Percentiles rank a stretch among this genome's conserved stretches.
Evolutionary conservation across 2,888 invertebrate genomes (phyloP).

Genomic region (Endomychus coccineus): DNA sequence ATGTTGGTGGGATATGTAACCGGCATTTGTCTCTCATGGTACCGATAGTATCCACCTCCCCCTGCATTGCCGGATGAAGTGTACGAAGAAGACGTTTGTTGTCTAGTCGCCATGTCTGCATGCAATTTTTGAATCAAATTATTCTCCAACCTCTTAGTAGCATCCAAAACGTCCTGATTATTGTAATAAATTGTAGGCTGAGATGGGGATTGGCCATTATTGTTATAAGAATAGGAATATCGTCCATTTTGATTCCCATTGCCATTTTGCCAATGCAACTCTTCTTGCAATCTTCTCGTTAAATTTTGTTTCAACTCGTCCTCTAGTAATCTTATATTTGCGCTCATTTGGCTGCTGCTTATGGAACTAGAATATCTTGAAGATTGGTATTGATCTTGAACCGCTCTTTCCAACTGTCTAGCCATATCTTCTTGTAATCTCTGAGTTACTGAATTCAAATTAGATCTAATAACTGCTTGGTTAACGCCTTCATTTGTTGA

Average conservation of each 20-base stretch:
- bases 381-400: conserved; percentile 22
- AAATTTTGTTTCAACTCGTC: conserved; percentile 36
- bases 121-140: conserved; percentile 31
- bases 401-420: conserved; percentile 31
- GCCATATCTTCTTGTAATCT: conserved; percentile 33
- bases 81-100: conserved; percentile 3
- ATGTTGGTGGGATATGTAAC: conserved; percentile 8
- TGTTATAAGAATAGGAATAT: conserved; percentile 30
- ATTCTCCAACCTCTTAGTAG: conserved; percentile 33
- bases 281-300: conserved; percentile 33
- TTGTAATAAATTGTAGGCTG: conserved; percentile 32
- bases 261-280: conserved; percentile 31
- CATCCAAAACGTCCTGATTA: conserved; percentile 33
- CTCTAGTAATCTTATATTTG: conserved; percentile 31
- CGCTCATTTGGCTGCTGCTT: conserved; percentile 18
- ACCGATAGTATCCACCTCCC: conserved; percentile 4
- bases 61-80: conserved; percentile 6
- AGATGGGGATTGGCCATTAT: conserved; percentile 20
- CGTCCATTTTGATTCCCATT: conserved; percentile 28
- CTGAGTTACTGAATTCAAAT: conserved; percentile 11
- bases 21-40: conserved; percentile 5
- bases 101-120: conserved; percentile 17
- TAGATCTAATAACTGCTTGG: too few species aligned
- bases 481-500: too few species aligned
- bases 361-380: conserved; percentile 12